Conservation (phyloP, 1,140 invertebrate genomes). For the Chymomyza costata region DNA sequence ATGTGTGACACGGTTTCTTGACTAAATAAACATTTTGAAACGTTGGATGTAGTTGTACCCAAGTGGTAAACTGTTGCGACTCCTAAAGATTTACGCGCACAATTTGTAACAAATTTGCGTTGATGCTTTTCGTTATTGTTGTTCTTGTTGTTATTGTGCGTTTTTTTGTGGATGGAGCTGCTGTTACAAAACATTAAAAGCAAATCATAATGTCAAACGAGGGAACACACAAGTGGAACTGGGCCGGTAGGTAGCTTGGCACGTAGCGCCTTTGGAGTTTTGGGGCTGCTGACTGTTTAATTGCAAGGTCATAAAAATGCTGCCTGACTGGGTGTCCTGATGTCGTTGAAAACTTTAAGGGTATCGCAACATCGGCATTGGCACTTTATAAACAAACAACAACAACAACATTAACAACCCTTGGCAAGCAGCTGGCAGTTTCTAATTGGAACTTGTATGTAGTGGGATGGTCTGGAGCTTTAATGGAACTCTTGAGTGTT, state of each 20-base stretch:
- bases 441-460: constrained; percentile 46
- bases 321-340: constrained; percentile 1
- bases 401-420: constrained; percentile 11
- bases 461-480: constrained; percentile 32
- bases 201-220: constrained; percentile 49
- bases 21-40: too few relatives aligned
- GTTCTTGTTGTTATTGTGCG: too few relatives aligned
- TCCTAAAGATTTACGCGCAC: constrained; percentile 53
- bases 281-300: constrained; percentile 14
- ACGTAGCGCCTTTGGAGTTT: not conserved
- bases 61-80: too few relatives aligned
- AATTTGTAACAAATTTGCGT: constrained; percentile 53
- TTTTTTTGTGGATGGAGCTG: too few relatives aligned
- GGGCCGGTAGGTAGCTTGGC: not conserved
- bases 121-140: too few relatives aligned
- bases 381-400: constrained; percentile 43
- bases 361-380: constrained; percentile 26
- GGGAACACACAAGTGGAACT: constrained; percentile 8
- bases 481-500: constrained; percentile 31
- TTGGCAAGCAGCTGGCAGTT: constrained; percentile 39
- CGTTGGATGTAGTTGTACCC: too few relatives aligned
- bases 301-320: constrained; percentile 52
- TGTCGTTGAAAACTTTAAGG: not conserved
- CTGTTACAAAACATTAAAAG: constrained; percentile 33
- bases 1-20: too few relatives aligned